These are phyloP conservation scores for Parauchenoglanis ngamensis DNA, from an alignment of 2,797 vertebrate species.

Conservation along the genomic window DNA sequence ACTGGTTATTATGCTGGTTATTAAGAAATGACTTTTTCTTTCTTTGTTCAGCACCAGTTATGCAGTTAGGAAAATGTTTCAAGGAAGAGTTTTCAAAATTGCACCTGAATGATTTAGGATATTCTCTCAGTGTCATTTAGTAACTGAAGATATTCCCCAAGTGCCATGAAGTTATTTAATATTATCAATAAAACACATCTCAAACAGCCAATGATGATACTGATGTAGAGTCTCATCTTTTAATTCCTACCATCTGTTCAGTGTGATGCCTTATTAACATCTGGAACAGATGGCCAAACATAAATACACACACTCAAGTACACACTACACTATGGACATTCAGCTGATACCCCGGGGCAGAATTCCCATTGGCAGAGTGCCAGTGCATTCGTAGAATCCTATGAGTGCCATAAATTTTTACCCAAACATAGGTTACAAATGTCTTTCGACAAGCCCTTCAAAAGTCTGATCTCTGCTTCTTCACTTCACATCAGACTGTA, in stretches of 20 bases:
- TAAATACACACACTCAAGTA: slow-evolving; percentile 55
- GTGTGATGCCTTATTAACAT: slow-evolving; percentile 66
- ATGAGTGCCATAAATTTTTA: neutral
- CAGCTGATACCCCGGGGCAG: slow-evolving; percentile 15
- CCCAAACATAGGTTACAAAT: neutral
- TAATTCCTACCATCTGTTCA: slow-evolving; percentile 56
- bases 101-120: slow-evolving; percentile 12
- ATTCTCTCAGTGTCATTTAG: neutral
- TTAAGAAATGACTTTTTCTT: neutral
- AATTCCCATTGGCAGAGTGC: neutral
- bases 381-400: slow-evolving; percentile 2
- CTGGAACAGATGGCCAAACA: slow-evolving; percentile 67
- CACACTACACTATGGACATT: slow-evolving; percentile 12
- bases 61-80: neutral
- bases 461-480: neutral
- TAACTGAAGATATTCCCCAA: neutral
- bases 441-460: neutral
- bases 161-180: neutral
- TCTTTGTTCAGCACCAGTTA: neutral
- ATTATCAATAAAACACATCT: slow-evolving; percentile 34
- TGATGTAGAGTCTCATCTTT: slow-evolving; percentile 32
- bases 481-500: neutral
- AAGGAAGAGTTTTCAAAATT: slow-evolving; percentile 3
- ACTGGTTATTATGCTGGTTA: slow-evolving; percentile 39
- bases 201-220: slow-evolving; percentile 14